These are phyloP conservation scores for Drosophila subsilvestris DNA, from an alignment of 2,888 invertebrate genomes.

Conservation along the genomic window DNA sequence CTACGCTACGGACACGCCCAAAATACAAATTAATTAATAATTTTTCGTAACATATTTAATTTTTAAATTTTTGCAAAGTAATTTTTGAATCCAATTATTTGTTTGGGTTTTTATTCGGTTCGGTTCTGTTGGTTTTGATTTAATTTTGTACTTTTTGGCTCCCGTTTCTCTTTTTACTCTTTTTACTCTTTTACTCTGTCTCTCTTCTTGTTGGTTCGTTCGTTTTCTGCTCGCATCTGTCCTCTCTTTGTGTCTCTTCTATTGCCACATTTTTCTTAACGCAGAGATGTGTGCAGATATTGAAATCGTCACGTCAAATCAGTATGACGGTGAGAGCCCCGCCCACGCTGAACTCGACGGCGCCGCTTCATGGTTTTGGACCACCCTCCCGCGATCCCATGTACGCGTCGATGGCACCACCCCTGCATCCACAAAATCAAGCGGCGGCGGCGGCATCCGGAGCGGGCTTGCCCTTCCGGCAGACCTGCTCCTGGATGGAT, in stretches of 20 bases:
- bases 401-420: conserved; percentile 83
- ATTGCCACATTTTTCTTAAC: conserved; percentile 85
- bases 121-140: neutral
- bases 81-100: conserved; percentile 10
- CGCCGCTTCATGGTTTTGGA: conserved; percentile 86
- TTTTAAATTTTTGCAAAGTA: conserved; percentile 14
- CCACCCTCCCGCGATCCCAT: conserved; percentile 84
- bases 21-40: conserved; percentile 34
- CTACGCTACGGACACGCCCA: conserved; percentile 28
- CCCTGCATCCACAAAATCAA: conserved; percentile 80
- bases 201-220: conserved; percentile 59
- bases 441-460: conserved; percentile 61
- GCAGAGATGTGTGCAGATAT: conserved; percentile 89
- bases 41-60: conserved; percentile 17
- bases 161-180: conserved; percentile 22
- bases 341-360: conserved; percentile 87
- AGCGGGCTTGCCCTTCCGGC: conserved; percentile 85
- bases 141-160: conserved; percentile 29
- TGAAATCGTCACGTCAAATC: conserved; percentile 94
- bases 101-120: neutral
- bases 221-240: conserved; percentile 70
- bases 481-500: conserved; percentile 98
- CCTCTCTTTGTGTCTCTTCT: conserved; percentile 84
- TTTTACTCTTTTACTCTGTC: conserved; percentile 40
- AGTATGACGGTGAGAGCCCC: conserved; percentile 95